Evolutionary conservation across 2,113 vertebrate species (phyloP).

Genomic region (Chionis minor): DNA sequence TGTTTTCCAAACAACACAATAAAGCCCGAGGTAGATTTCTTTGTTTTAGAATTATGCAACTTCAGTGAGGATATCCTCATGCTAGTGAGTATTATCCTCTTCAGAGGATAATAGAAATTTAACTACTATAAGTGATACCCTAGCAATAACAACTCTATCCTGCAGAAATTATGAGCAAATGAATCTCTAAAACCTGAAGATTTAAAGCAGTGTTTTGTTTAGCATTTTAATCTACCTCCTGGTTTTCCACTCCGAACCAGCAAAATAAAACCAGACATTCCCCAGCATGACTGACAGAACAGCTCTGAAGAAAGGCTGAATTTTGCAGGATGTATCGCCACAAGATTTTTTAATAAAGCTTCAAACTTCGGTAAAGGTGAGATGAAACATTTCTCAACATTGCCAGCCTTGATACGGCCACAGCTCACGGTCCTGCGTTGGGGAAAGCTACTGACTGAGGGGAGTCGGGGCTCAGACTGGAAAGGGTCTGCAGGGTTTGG

Average conservation of each 20-base stretch:
- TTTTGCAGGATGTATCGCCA: background rate
- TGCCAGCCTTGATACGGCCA: background rate
- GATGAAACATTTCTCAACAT: background rate
- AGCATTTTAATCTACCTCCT: constrained; percentile 1
- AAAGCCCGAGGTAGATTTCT: background rate
- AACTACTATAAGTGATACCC: background rate
- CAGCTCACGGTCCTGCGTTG: background rate
- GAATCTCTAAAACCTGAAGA: background rate
- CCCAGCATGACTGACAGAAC: background rate
- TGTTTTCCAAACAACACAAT: constrained; percentile 35
- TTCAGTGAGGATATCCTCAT: background rate
- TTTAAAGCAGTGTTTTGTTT: background rate
- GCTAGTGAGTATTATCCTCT: background rate
- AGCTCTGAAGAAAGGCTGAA: background rate
- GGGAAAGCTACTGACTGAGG: background rate
- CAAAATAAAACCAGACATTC: constrained; percentile 26
- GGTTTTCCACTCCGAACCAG: background rate
- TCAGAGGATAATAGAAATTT: constrained; percentile 23
- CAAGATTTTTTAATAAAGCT: background rate
- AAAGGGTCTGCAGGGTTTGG: background rate
- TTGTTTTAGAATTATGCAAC: constrained; percentile 9
- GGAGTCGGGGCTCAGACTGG: background rate
- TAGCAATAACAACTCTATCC: constrained; percentile 33
- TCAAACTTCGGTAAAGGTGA: background rate
- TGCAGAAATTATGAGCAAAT: background rate